Percentiles rank a stretch among this genome's conserved stretches.
Conservation (phyloP, 2,113 vertebrate species). For the Willisornis vidua region DNA sequence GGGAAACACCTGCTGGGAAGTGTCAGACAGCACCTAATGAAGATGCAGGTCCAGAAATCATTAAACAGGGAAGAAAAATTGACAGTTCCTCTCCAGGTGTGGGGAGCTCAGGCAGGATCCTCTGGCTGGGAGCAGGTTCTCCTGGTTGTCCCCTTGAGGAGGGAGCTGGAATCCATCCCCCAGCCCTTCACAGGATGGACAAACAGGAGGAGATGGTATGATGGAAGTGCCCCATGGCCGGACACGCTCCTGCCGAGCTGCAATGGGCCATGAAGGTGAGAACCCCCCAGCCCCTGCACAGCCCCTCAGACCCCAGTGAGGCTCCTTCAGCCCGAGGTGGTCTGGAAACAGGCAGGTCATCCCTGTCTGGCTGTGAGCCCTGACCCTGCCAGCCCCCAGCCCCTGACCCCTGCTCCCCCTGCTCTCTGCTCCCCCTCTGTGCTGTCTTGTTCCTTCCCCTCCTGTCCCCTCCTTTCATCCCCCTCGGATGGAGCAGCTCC, state of each 20-base stretch:
- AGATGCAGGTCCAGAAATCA: neutral
- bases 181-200: neutral
- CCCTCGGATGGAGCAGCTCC: neutral
- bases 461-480: slow-evolving; percentile 18
- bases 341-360: neutral
- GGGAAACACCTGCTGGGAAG: neutral
- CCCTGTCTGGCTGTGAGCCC: neutral
- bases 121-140: fast-evolving
- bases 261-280: neutral
- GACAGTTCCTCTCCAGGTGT: neutral
- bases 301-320: neutral
- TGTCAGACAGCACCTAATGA: neutral
- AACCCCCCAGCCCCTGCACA: neutral
- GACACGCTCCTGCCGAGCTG: neutral
- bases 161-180: neutral
- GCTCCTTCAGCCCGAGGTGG: neutral
- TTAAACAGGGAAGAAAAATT: neutral
- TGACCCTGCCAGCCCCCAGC: neutral
- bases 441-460: neutral
- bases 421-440: neutral
- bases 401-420: neutral
- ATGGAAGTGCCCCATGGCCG: neutral
- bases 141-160: neutral
- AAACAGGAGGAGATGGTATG: fast-evolving
- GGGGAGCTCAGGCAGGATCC: neutral